Evolutionary conservation across 2,888 invertebrate species (phyloP).

Genomic region (Platycnemis pennipes): DNA sequence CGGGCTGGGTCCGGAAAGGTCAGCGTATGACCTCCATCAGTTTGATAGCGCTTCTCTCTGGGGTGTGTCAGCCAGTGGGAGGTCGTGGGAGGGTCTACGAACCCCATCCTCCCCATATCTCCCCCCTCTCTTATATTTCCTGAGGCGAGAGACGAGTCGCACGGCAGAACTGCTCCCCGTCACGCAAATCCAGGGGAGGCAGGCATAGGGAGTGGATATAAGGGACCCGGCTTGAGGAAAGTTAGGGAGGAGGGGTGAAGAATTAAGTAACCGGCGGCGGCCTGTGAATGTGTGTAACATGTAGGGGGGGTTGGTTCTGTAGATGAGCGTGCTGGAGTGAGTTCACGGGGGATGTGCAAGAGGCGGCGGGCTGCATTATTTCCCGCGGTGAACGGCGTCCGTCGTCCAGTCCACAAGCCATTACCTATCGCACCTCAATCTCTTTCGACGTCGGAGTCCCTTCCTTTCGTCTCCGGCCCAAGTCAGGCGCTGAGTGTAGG

Average conservation of each 20-base stretch:
- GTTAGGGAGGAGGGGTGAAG: neutral
- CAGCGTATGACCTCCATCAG: constrained; percentile 18
- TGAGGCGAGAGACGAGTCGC: constrained; percentile 16
- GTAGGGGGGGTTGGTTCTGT: neutral
- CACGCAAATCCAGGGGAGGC: neutral
- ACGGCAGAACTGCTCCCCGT: neutral
- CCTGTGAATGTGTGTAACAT: neutral
- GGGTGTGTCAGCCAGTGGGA: neutral
- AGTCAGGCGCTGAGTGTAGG: too few relatives aligned
- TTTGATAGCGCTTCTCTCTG: neutral
- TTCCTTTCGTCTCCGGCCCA: too few relatives aligned
- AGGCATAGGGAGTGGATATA: neutral
- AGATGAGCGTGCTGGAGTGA: neutral
- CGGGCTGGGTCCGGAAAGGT: neutral
- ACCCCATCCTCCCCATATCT: neutral
- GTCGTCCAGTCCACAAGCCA: neutral
- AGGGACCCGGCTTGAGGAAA: neutral
- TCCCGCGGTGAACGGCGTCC: neutral
- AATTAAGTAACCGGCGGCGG: too few relatives aligned
- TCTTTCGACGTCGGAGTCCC: constrained; percentile 13
- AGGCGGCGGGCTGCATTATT: neutral
- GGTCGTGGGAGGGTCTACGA: neutral
- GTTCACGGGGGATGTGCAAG: neutral
- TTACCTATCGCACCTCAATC: constrained; percentile 8
- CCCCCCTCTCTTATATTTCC: constrained; percentile 10